phyloP scores from a whole-genome alignment of 2,113 vertebrate genomes.

The Cyanocitta stelleri region DNA sequence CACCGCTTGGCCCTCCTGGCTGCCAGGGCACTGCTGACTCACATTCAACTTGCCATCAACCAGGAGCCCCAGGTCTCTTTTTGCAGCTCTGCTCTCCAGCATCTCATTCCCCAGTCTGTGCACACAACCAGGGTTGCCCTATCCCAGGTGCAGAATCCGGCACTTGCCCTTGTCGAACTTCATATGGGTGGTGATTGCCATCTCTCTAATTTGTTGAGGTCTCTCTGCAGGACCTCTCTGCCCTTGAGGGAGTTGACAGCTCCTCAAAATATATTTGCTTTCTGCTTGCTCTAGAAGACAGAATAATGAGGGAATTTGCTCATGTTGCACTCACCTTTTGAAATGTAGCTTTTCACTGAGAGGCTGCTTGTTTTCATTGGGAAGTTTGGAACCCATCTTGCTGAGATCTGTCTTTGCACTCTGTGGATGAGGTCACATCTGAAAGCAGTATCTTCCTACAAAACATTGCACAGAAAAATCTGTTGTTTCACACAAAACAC shows the following conservation, averaged over 20 bases:
- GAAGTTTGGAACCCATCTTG: background rate
- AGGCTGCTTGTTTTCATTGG: background rate
- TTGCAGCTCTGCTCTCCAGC: background rate
- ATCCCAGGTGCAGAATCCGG: background rate
- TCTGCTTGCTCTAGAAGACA: background rate
- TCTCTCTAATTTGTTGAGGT: background rate
- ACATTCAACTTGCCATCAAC: accelerated
- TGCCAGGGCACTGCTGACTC: background rate
- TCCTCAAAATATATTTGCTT: background rate
- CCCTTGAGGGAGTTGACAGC: background rate
- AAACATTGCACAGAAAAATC: background rate
- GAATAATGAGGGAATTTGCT: background rate
- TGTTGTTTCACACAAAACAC: background rate
- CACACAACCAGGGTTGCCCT: background rate
- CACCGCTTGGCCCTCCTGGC: accelerated
- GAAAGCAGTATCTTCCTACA: background rate
- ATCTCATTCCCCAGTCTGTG: background rate
- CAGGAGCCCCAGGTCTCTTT: background rate
- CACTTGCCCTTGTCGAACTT: background rate
- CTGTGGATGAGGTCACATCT: background rate
- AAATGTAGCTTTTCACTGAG: background rate
- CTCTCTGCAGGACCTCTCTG: background rate
- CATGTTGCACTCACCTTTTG: background rate
- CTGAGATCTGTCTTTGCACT: background rate
- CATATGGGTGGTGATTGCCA: background rate